phyloP scores from a whole-genome alignment of 2,113 vertebrate genomes.

The Xiphophorus maculatus region DNA sequence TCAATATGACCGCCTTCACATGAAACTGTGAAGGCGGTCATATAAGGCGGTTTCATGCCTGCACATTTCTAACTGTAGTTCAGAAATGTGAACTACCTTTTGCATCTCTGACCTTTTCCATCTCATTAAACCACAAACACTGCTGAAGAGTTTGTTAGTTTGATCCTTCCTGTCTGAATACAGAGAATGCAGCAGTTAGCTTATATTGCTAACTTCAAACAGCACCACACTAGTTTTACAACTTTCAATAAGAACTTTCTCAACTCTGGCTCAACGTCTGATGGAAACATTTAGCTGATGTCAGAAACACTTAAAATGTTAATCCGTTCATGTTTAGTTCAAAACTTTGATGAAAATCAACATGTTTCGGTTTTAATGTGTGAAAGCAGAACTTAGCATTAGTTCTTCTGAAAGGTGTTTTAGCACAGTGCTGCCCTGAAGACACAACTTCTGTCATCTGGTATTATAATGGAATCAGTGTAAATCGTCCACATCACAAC shows the following conservation, averaged over 20 bases:
- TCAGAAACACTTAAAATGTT: too few species aligned
- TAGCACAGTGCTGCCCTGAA: not conserved
- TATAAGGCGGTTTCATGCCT: too few species aligned
- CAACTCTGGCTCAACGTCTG: too few species aligned
- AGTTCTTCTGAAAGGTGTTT: not conserved
- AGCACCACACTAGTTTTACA: too few species aligned
- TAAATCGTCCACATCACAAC: slow-evolving; percentile 42
- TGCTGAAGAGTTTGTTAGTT: too few species aligned
- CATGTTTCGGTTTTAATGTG: not conserved
- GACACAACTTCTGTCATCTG: slow-evolving; percentile 12
- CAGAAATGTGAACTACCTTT: not conserved
- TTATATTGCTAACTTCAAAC: too few species aligned
- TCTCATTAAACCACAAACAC: not conserved
- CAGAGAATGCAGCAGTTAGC: too few species aligned
- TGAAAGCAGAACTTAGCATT: not conserved
- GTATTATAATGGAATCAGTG: slow-evolving; percentile 26
- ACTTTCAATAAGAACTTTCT: too few species aligned
- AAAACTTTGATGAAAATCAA: not conserved
- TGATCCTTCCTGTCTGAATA: too few species aligned
- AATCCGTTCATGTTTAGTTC: not conserved
- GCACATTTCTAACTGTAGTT: too few species aligned
- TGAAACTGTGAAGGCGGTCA: not conserved
- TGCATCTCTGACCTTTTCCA: not conserved
- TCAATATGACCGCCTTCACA: not conserved
- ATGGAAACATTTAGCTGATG: too few species aligned